Base-by-base conservation (phyloP, 2,113 vertebrate species). In the Psammodynastes pulverulentus region DNA sequence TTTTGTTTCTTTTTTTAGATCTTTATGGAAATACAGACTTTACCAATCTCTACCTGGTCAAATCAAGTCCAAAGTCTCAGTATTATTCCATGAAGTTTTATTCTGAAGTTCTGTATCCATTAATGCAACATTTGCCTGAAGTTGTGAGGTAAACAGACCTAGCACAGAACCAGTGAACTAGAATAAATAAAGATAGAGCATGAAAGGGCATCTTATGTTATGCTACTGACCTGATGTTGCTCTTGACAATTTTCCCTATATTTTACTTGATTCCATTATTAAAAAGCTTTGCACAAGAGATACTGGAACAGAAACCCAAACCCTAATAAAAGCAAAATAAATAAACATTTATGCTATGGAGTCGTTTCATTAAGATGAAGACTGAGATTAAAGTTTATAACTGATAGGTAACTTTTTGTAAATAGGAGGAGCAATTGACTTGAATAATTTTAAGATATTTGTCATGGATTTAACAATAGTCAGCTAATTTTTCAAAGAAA, bases 21-120 rank as follows among this genome's bases (percentile, higher is more conserved):
- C 72, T 96, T 3, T 99, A 99, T 96, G 97, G 96, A 89, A 99
- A 99, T 95, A 97, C 98, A 3, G 97, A 98, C 17, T 94, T 98
- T 93, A 97, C 99, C 94, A 94, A 94, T 0, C 29, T 96, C 89
- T 99, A 98, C 95, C 98, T 99, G 94, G 97, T 97, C 2, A 97
- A 97, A 93, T 96, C 97, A 72, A 98, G 98, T 72, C 97, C 98
- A 26, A 95, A 88, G 12, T 98, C 98, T n/a, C 98, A 99, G 58
- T 96, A 95, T 93, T 94, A 98, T 93, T 98, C 97, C 91, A 96
- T 99, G 84, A 97, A 97, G 94, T 99, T 98, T 96, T 94, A 96
- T 92, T 98, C 98, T 91, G 97, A 56, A 24, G 6, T 56, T 56
- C 2, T 56, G 2, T 56, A 56, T 56, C 53, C 53, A 56, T 2